Evolutionary conservation across 2,888 invertebrate species (phyloP), one percentile per base, ranked within the genome.

Genomic region (Exephanes ischioxanthus): DNA sequence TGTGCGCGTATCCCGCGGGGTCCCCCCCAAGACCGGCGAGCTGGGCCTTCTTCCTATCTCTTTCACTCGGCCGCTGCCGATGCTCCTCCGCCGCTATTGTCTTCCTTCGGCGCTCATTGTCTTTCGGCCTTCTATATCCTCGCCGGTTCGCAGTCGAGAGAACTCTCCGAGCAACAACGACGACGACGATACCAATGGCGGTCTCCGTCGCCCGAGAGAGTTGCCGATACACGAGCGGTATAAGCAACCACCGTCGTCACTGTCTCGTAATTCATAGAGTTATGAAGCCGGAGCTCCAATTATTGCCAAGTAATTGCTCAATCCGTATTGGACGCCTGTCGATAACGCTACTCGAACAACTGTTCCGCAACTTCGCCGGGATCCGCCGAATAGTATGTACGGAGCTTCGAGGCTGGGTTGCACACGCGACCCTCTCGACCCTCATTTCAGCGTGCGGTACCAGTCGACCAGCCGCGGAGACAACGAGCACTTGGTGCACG

Each of bases 241-340:
- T 51, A 76, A 70, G 58, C 75, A 82, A 61, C 72, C 48, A 16
- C 75, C 80, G 76, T 78, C 88, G 88, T 89, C 88, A 87, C 89
- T 88, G 87, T 88, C 88, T 88, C 90, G 88, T 89, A 89, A 90
- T 89, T 91, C 88, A 89, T 88, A 87, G 86, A 90, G 88, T 88
- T 89, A 90, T 89, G 88, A 90, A 89, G 71, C 76, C 78, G 80
- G 68, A 77, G 83, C 71, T 87, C 91, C 91, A 92, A 92, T 92
- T 92, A 92, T 90, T 89, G 75, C 84, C 86, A 86, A 88, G 88
- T 92, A 91, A 91, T 91, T 92, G 89, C 90, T 91, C 90, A 89
- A 92, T 92, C 90, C 87, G 83, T 80, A 85, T 87, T 71, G 77
- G 53, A 77, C 75, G 82, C 80, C 85, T 82, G 86, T 87, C 88